phyloP scores from a whole-genome alignment of 2,888 invertebrate genomes.

The Chelonus formosanus region DNA sequence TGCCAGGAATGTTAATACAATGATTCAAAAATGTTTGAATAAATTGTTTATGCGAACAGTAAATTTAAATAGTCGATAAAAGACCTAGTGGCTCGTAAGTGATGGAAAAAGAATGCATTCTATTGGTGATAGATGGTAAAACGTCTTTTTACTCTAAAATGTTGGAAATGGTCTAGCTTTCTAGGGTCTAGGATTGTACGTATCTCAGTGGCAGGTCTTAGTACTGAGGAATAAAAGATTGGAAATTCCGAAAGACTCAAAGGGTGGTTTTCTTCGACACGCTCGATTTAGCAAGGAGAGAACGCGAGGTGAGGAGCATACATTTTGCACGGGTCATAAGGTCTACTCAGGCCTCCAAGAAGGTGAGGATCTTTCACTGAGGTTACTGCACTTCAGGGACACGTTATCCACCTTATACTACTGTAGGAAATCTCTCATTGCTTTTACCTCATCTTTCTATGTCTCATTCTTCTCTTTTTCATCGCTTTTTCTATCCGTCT shows the following conservation, averaged over 20 bases:
- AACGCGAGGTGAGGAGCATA: conserved; percentile 46
- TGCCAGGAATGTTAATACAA: no score
- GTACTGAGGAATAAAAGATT: conserved; percentile 12
- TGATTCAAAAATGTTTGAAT: no score
- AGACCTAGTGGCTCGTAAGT: no score
- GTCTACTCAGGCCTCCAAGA: conserved; percentile 43
- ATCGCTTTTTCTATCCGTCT: conserved; percentile 29
- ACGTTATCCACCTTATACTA: conserved; percentile 53
- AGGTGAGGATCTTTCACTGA: conserved; percentile 49
- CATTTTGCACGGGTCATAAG: conserved; percentile 62
- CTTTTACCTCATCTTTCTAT: conserved; percentile 42
- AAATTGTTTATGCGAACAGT: no score
- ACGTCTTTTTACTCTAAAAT: neutral
- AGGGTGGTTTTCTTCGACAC: conserved; percentile 44
- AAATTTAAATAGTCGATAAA: no score
- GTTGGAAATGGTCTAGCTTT: neutral
- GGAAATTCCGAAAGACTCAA: conserved; percentile 2
- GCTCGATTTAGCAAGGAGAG: conserved; percentile 49
- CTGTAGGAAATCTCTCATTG: conserved; percentile 36
- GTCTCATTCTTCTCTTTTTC: neutral
- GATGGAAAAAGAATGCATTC: neutral
- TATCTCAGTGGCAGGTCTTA: neutral
- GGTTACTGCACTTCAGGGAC: conserved; percentile 63
- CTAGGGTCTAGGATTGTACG: neutral
- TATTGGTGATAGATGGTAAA: neutral